Percentiles rank a stretch among this genome's conserved stretches.
These are phyloP conservation scores for Drosophila sturtevanti DNA, from an alignment of 1,140 invertebrate genomes.

Conservation along the genomic window DNA sequence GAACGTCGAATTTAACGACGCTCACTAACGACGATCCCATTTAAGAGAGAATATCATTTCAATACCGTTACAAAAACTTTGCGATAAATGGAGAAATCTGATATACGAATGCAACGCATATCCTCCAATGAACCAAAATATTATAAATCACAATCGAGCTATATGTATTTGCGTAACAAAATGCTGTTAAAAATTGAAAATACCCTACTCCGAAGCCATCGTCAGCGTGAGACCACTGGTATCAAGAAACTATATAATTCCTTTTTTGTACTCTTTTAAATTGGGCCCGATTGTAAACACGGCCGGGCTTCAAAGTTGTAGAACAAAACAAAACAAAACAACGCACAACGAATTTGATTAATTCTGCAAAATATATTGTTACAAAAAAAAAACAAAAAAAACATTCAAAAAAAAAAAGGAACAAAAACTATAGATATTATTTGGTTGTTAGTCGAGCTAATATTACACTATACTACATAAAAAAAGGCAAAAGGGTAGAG, in stretches of 20 bases:
- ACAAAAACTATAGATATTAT: constrained; percentile 72
- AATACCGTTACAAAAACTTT: constrained; percentile 33
- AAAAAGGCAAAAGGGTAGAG: neutral
- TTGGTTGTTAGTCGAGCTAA: constrained; percentile 75
- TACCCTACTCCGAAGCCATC: constrained; percentile 89
- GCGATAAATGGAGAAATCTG: constrained; percentile 82
- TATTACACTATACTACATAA: neutral
- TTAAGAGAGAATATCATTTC: neutral
- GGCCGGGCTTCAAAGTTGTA: constrained; percentile 20
- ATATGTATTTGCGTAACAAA: constrained; percentile 83
- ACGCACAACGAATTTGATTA: constrained; percentile 62
- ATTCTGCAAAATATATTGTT: constrained; percentile 57
- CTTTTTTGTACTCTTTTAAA: constrained; percentile 93
- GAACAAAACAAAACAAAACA: constrained; percentile 47
- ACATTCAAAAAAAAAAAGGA: constrained; percentile 35
- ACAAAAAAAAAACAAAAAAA: constrained; percentile 33
- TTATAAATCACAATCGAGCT: constrained; percentile 78
- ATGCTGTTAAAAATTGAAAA: constrained; percentile 87
- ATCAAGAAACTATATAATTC: constrained; percentile 93
- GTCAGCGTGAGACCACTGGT: constrained; percentile 90
- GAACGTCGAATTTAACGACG: constrained; percentile 12
- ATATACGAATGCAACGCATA: constrained; percentile 71
- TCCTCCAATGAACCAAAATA: constrained; percentile 62
- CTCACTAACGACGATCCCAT: constrained; percentile 17
- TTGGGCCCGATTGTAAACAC: constrained; percentile 34